Evolutionary conservation across 2,113 vertebrate species (phyloP), one percentile per base, ranked within the genome.

Genomic region (Ia io): DNA sequence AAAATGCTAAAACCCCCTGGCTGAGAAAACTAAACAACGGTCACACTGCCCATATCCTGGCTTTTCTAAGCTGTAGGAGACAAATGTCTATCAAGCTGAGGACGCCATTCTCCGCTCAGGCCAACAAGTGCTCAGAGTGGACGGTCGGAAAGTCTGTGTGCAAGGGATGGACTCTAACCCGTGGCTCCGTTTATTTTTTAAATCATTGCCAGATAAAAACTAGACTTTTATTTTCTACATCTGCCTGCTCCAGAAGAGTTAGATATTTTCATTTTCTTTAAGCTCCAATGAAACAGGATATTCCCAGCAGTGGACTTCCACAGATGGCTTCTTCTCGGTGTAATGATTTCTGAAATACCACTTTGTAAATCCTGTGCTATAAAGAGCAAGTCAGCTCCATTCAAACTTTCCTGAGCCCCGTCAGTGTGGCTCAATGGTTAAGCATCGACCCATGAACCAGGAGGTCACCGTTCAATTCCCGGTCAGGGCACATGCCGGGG

Each of bases 361-460:
- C n/a, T 96, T 97, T 97, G 7, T 96, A 79, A 98, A 97, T 95
- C 65, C 94, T 96, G 32, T 86, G 67, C 88, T 97, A 93, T 95
- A 93, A 93, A 83, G 56, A 97, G 80, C 37, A 90, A 79, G 70
- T 87, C 84, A 96, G 65, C 51, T 95, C 88, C 82, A 95, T 89
- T 83, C 91, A 71, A 97, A 96, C 59, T 65, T 74, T 94, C 74
- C 32, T 0, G n/a, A 37, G 79, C 53, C 56, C 56, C 28, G 9
- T 28, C 56, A 10, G 23, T 61, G 56, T 61, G 3, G 56, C 56
- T 61, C 56, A 61, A 23, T 61, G 56, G 56, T 28, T 61, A 9
- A 61, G 56, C 56, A 61, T 61, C 23, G 23, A 61, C 56, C 56
- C 56, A 61, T 12, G 17, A 59, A 25, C 22, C 23, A 28, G 23